Evolutionary conservation across 2,113 vertebrate genomes (phyloP).

Genomic region (Martes martes): DNA sequence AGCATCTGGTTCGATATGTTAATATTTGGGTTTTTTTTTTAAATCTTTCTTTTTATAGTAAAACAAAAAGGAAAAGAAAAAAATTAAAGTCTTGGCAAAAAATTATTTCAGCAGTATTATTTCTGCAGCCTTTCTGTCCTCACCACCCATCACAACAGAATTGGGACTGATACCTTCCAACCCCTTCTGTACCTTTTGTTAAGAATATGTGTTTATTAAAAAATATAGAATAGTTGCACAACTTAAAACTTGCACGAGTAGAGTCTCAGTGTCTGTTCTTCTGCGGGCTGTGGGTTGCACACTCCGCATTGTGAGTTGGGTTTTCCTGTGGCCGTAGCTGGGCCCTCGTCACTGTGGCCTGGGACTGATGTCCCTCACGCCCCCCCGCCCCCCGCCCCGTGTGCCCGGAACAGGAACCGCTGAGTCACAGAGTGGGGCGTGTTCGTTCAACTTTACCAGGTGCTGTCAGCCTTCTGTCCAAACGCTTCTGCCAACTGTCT

Average conservation of each 20-base stretch:
- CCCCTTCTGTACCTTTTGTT: neutral
- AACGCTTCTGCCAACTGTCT: neutral
- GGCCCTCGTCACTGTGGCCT: too few species aligned
- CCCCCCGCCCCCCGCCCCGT: rapidly evolving
- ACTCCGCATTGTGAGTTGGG: neutral
- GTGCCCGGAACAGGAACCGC: neutral
- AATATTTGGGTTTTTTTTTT: neutral
- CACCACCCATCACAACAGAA: too few species aligned
- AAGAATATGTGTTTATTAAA: neutral
- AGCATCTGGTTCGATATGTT: neutral
- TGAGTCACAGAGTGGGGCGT: neutral
- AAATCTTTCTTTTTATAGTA: neutral
- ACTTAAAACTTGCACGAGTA: neutral
- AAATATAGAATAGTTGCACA: too few species aligned
- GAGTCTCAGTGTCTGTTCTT: too few species aligned
- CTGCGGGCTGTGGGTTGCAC: neutral
- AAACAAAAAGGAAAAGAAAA: neutral
- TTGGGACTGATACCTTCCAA: neutral
- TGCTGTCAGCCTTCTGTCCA: neutral
- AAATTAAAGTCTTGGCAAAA: neutral
- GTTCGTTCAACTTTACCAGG: too few species aligned
- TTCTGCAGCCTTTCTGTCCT: too few species aligned
- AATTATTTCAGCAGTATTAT: neutral
- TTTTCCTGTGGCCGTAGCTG: too few species aligned
- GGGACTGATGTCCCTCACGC: neutral